Evolutionary conservation across 2,888 invertebrate genomes (phyloP), one percentile per base, ranked within the genome.

Genomic region (Deroplatys truncata): DNA sequence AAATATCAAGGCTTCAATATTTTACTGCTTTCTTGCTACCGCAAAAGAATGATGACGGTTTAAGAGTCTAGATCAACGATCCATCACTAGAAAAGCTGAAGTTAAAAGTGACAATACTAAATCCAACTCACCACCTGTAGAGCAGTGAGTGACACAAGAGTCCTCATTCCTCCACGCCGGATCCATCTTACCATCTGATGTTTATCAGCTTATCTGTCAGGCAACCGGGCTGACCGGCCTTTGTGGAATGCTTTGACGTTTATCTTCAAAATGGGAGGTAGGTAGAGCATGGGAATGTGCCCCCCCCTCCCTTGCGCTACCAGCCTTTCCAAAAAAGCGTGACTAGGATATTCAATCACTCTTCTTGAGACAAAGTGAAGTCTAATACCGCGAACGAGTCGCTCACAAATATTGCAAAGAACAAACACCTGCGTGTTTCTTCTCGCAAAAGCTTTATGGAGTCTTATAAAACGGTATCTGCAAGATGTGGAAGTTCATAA

Each of bases 181-280:
- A 72, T 72, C 56, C 56, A 87, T 87, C 87, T n/a, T 87, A 83
- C 82, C 87, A 87, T 83, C 82, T 35, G 89, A 89, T 89, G 49
- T 28, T 49, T 88, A 89, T 88, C 89, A 83, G 56, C 89, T 88
- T 89, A 89, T 89, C 89, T 89, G 88, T 88, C 88, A 89, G 49
- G 49, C 25, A 29, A 43, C 89, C 84, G 56, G 56, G 82, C 87
- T 25, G 56, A 72, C 56, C 56, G 56, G 56, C 56, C 56, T 72
- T 25, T 72, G 56, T 72, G 56, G 56, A 72, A 72, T 72, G 56
- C 56, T 72, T 72, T 72, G 56, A 72, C 56, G 56, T 72, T 25
- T 16, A 72, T 72, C 56, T 72, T 72, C 56, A 72, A 72, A 72
- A 72, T 72, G 56, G 56, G 56, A 72, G 56, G 56, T 72, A 72